Evolutionary conservation across 2,113 vertebrate genomes (phyloP), one percentile per base, ranked within the genome.

Genomic region (Callorhinus ursinus): DNA sequence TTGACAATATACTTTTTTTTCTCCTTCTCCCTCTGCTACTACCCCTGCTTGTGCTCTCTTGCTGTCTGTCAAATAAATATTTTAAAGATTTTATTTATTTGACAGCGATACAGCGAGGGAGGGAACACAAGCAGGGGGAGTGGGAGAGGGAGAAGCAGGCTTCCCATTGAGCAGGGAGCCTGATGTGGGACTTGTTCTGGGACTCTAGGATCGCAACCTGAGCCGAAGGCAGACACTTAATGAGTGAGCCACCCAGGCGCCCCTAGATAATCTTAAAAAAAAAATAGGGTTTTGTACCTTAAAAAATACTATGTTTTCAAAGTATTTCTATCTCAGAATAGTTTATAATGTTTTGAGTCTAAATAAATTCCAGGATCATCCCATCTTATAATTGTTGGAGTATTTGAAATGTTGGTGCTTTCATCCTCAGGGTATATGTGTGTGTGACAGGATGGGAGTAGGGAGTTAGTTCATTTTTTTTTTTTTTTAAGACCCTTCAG

Each of bases 391-490:
- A 76, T 55, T 80, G 85, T 87, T 92, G 36, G 14, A 84, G 65
- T 88, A 86, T 86, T 55, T 92, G 72, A 92, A 89, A 57, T 95
- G 22, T 80, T 93, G n/a, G 13, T 74, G 33, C n/a, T 89, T 85
- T 71, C 33, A 92, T 85, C 18, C 0, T 74, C 1, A 1, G 31
- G 26, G 24, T 77, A 13, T 85, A 3, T 88, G 63, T 80, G 13
- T 88, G 15, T 96, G 4, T 71, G 91, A 42, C 9, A 11, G 14
- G 22, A 19, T 19, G 42, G 36, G 21, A 19, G 49, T 71, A 77
- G 42, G 42, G 28, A 49, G 15, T 77, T 76, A 28, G 72, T 76
- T 88, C 19, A 19, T 79, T 80, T 89, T 65, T 57, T 51, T 79
- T 79, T 63, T 81, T 65, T 88, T 84, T 69, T 15, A 46, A 90